Base-by-base conservation (phyloP, 2,113 vertebrate genomes). In the Cavia porcellus region DNA sequence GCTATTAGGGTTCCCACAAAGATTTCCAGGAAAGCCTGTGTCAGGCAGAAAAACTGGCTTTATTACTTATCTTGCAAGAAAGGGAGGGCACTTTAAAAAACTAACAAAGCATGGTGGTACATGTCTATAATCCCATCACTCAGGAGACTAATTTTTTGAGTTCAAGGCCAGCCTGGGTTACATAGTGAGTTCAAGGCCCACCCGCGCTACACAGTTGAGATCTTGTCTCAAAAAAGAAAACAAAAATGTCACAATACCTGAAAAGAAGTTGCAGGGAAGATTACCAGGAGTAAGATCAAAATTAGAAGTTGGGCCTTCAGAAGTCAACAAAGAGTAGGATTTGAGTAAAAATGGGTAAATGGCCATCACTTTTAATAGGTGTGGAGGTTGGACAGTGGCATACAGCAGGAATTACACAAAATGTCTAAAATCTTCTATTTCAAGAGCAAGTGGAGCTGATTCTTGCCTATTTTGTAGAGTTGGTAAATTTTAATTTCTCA, bases 291-390 rank as follows among this genome's bases (percentile, higher is more conserved):
- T 94, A 38, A 45, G n/a, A n/a, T 64, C 62, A 80, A 42, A 3
- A 62, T 93, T 92, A 80, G 15, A 92, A 95, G n/a, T 94, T 10
- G 32, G 50, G 55, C 52, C 92, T 96, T 92, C 57, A 75, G 77
- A 90, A 68, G n/a, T 22, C 32, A 89, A n/a, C 6, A 5, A 52
- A n/a, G 19, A 4, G 35, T 57, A 74, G n/a, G 15, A 90, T 77
- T 17, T 96, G 42, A 64, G 64, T 86, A 72, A 79, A 62, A 61
- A 20, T 32, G 19, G 17, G 45, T 70, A 90, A 32, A 20, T n/a
- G 4, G 5, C 24, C 22, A 28, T 62, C 17, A 91, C 59, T 88
- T 64, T 89, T 24, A 64, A 32, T 75, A 75, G 88, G 28, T 50
- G 25, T 77, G 15, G 8, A 66, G 14, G 2, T 77, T 84, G 42